phyloP scores from a whole-genome alignment of 2,888 invertebrate genomes.

The Thymelicus sylvestris region DNA sequence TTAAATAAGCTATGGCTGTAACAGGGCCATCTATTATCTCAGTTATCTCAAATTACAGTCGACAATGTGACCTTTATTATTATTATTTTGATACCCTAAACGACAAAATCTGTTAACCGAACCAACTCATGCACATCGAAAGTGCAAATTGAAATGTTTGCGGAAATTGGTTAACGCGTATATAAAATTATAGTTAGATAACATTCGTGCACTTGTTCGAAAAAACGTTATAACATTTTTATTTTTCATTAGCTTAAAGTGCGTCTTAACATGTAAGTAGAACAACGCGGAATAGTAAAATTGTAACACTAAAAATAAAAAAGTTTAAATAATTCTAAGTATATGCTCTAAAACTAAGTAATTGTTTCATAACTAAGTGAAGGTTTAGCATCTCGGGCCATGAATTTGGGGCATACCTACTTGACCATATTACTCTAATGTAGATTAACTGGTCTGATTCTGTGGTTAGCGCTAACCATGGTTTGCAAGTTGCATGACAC shows the following conservation, averaged over 20 bases:
- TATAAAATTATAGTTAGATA: not conserved
- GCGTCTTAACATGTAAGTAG: not conserved
- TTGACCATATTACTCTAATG: no score
- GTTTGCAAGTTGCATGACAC: no score
- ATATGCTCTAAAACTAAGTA: not conserved
- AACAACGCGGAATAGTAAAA: not conserved
- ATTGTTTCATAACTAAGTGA: no score
- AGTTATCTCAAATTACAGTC: no score
- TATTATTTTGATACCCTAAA: not conserved
- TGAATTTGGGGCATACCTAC: no score
- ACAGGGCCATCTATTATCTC: no score
- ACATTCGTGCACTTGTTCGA: not conserved
- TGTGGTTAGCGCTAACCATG: no score
- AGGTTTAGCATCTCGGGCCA: no score
- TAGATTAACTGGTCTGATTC: no score
- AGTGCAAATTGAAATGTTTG: slow-evolving; percentile 18
- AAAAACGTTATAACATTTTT: not conserved
- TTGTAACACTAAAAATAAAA: not conserved
- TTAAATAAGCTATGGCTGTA: no score
- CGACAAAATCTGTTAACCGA: not conserved
- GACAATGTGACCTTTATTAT: no score
- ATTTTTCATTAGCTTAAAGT: no score
- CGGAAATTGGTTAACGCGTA: slow-evolving; percentile 1
- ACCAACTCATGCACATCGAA: not conserved
- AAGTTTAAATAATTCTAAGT: not conserved